Percentiles rank a stretch among this genome's conserved stretches.
phyloP scores from a whole-genome alignment of 2,888 invertebrate species.

The Nomada goodeniana region DNA sequence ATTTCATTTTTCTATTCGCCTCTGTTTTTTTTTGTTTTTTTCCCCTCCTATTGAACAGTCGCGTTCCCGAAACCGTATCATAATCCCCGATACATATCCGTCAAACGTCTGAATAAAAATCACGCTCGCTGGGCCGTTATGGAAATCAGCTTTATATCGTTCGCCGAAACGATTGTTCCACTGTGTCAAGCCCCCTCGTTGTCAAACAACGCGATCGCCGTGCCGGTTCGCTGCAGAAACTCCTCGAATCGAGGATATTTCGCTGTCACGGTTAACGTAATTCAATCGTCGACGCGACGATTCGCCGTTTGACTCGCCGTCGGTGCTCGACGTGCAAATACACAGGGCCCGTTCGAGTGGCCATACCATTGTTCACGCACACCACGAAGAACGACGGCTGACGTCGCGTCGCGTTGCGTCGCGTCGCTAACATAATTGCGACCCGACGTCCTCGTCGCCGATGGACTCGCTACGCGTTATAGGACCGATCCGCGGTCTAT shows the following conservation, averaged over 20 bases:
- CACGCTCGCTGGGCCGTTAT: background rate
- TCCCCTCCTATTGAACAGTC: too few relatives aligned
- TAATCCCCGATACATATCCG: background rate
- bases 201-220: slow-evolving; percentile 33
- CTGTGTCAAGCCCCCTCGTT: slow-evolving; percentile 28
- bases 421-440: slow-evolving; percentile 42
- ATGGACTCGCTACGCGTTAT: slow-evolving; percentile 52
- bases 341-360: slow-evolving; percentile 45
- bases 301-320: slow-evolving; percentile 44
- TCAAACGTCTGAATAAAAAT: slow-evolving; percentile 8
- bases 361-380: slow-evolving; percentile 41
- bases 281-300: slow-evolving; percentile 49
- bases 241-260: slow-evolving; percentile 48
- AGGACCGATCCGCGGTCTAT: slow-evolving; percentile 67
- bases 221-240: background rate
- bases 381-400: slow-evolving; percentile 20
- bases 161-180: background rate
- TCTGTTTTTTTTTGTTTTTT: too few relatives aligned
- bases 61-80: too few relatives aligned
- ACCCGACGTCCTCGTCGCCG: slow-evolving; percentile 28
- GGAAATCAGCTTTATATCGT: slow-evolving; percentile 13
- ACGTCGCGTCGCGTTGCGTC: slow-evolving; percentile 24
- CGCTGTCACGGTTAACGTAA: slow-evolving; percentile 56
- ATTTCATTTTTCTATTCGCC: too few relatives aligned
- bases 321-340: slow-evolving; percentile 53